Evolutionary conservation across 2,113 vertebrate genomes (phyloP), one percentile per base, ranked within the genome.

Genomic region (Ochotona princeps): DNA sequence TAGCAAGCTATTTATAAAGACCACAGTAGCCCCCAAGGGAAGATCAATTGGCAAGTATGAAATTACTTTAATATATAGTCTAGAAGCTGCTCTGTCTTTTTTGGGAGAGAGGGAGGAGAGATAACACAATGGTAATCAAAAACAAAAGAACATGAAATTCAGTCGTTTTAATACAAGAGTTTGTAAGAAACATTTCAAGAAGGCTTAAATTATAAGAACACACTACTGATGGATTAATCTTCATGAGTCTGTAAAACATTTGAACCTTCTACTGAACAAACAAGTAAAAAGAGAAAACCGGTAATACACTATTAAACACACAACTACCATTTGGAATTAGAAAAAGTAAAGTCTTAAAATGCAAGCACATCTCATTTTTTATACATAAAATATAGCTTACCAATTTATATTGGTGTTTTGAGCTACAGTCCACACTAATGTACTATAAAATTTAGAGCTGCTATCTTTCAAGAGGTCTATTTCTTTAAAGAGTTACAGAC

Each of bases 1-100:
- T 90, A 97, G 87, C 88, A 83, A 92, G 94, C 96, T 96, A 96
- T 96, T 98, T 98, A 97, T 97, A 97, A 98, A 96, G 97, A 97
- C 94, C 94, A 92, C 90, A 79, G 75, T 67, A 95, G 96, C 83
- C 92, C 97, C 94, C 94, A 85, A 91, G 93, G 97, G 95, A 26
- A 51, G 75, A 92, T 90, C 95, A 96, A 94, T 1, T 93, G 66
- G 73, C 90, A 97, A 96, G 95, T 95, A 94, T 95, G 94, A 97
- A 96, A 97, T 97, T 82, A 95, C 93, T 93, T 85, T 61, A 44
- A 82, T 92, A 95, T 92, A 97, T 67, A 97, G 88, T 89, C 61
- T 89, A 70, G 83, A 65, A 89, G 79, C 81, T 92, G 9, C 92
- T 94, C 91, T 95, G 86, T 74, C n/a, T 84, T 94, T 94, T 94